phyloP scores from a whole-genome alignment of 2,113 vertebrate genomes.

The Aspiorhynchus laticeps region DNA sequence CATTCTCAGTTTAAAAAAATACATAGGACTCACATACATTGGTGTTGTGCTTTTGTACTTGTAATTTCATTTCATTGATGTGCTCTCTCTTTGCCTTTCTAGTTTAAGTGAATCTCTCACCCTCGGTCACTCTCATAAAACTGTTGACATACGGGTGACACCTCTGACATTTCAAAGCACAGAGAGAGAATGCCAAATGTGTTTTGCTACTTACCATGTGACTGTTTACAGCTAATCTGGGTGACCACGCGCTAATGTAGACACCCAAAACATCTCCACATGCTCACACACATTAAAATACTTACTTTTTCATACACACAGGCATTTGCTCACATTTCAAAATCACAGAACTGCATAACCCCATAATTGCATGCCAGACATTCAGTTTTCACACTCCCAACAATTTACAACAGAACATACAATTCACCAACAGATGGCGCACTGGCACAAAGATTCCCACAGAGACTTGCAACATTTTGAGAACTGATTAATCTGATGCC shows the following conservation, averaged over 20 bases:
- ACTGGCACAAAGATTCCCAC: background rate
- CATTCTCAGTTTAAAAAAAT: background rate
- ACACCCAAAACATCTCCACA: conserved; percentile 23
- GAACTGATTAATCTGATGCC: background rate
- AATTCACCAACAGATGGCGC: conserved; percentile 39
- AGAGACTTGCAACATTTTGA: background rate
- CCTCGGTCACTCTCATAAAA: background rate
- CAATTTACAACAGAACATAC: background rate
- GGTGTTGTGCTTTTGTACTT: background rate
- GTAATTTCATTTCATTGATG: background rate
- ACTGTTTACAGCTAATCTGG: conserved; percentile 24
- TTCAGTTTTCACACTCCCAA: background rate
- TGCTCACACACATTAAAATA: conserved; percentile 1
- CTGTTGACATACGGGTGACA: background rate
- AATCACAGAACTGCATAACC: background rate
- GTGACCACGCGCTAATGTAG: background rate
- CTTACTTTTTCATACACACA: background rate
- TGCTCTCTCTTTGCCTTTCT: background rate
- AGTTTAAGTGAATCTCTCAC: background rate
- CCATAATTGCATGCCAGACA: background rate
- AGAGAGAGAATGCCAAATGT: background rate
- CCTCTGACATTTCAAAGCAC: conserved; percentile 9
- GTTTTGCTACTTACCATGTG: conserved; percentile 21
- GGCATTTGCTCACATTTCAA: background rate
- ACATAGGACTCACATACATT: background rate